Conservation (phyloP, 1,140 invertebrate genomes). For the Eupeodes corollae region DNA sequence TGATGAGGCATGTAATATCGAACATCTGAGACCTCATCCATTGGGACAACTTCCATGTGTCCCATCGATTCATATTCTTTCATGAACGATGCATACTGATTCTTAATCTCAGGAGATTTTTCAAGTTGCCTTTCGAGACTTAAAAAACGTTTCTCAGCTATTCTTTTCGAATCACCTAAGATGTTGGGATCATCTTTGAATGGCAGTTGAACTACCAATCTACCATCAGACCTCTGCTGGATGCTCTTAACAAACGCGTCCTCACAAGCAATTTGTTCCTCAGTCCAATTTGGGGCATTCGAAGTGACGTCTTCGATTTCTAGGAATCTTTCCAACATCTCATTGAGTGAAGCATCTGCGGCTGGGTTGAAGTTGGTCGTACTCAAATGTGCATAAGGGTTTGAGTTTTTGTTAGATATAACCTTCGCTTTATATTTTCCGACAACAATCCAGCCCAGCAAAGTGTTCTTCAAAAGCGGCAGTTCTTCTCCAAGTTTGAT, state of each 20-base stretch:
- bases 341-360: neutral
- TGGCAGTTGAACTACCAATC: too few species aligned
- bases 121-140: too few species aligned
- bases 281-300: too few species aligned
- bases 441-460: conserved; percentile 18
- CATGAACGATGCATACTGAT: conserved; percentile 26
- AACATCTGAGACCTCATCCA: neutral
- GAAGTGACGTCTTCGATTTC: conserved; percentile 20
- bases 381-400: neutral
- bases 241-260: too few species aligned
- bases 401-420: neutral
- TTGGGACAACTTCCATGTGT: conserved; percentile 28
- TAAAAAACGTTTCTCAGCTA: too few species aligned
- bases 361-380: neutral
- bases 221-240: too few species aligned
- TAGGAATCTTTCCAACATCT: conserved; percentile 17
- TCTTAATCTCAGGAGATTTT: conserved; percentile 10
- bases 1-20: conserved; percentile 38
- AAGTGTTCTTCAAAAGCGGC: conserved; percentile 18
- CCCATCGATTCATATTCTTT: conserved; percentile 29
- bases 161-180: too few species aligned
- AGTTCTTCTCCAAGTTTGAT: conserved; percentile 7
- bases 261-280: too few species aligned
- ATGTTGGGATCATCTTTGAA: too few species aligned
- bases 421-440: conserved; percentile 4